These are phyloP conservation scores for Drosophila multiciliata DNA, from an alignment of 2,888 invertebrate genomes.

Conservation along the genomic window DNA sequence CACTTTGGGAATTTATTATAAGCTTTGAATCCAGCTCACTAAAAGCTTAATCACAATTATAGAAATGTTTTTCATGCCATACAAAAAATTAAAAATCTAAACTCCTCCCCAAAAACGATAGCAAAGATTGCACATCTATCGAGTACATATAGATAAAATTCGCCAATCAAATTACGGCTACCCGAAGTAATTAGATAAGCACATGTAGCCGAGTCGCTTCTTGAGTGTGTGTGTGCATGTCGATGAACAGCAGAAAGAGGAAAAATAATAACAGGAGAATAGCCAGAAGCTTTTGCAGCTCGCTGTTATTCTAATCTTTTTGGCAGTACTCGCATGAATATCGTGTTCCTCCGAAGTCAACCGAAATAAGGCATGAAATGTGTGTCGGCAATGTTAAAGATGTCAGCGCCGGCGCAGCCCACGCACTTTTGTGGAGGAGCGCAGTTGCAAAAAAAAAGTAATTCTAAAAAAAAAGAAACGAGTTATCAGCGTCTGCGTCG, in stretches of 20 bases:
- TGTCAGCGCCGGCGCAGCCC: conserved; percentile 2
- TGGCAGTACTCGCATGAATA: not conserved
- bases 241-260: not conserved
- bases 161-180: conserved; percentile 1
- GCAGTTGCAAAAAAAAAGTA: conserved; percentile 2
- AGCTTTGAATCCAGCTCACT: not conserved
- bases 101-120: not conserved
- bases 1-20: not conserved
- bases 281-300: not conserved
- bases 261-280: not conserved
- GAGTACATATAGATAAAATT: not conserved
- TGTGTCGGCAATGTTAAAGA: not conserved
- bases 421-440: no score
- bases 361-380: not conserved
- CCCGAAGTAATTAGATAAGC: not conserved
- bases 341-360: not conserved
- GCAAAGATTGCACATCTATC: not conserved
- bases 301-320: not conserved
- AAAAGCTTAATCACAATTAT: not conserved
- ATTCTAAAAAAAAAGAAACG: not conserved
- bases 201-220: not conserved
- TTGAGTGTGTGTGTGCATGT: not conserved
- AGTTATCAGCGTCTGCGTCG: conserved; percentile 18
- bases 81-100: not conserved
- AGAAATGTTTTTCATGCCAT: not conserved